Percentiles rank a stretch among this genome's conserved stretches.
phyloP scores from a whole-genome alignment of 2,888 invertebrate species.

The Sphecodes monilicornis region DNA sequence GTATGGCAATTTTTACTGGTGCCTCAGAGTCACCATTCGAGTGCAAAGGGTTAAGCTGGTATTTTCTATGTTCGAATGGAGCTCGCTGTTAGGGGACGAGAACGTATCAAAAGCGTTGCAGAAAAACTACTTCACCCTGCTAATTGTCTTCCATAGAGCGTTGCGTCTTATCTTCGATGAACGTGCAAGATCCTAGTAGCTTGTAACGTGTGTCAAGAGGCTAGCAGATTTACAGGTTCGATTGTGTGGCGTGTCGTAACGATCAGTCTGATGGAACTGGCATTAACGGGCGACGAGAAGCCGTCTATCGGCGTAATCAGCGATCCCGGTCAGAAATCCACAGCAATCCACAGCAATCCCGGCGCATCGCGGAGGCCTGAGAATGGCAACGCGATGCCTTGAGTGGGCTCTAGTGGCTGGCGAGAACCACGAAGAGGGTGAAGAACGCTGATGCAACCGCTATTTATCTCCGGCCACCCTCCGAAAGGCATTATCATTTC shows the following conservation, averaged over 20 bases:
- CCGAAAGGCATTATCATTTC: slow-evolving; percentile 58
- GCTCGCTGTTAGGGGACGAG: too few species aligned
- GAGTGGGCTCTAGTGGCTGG: slow-evolving; percentile 40
- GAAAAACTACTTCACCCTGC: too few species aligned
- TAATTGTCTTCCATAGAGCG: too few species aligned
- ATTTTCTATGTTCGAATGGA: too few species aligned
- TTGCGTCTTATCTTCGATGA: not conserved
- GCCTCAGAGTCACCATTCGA: too few species aligned
- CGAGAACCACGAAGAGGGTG: slow-evolving; percentile 37
- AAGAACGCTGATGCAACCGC: slow-evolving; percentile 60
- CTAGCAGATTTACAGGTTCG: not conserved
- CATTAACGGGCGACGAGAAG: not conserved
- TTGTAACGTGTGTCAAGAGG: not conserved
- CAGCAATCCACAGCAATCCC: slow-evolving; percentile 28
- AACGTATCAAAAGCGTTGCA: too few species aligned
- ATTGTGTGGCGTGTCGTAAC: not conserved
- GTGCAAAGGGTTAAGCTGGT: too few species aligned
- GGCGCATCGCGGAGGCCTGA: slow-evolving; percentile 37
- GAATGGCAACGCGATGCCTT: slow-evolving; percentile 53
- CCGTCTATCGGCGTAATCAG: slow-evolving; percentile 66
- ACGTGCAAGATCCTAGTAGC: not conserved
- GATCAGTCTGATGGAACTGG: not conserved
- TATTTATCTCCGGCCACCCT: slow-evolving; percentile 56
- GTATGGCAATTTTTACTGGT: too few species aligned
- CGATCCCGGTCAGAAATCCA: slow-evolving; percentile 50